phyloP scores from a whole-genome alignment of 2,888 invertebrate genomes.

The Ectemnius cavifrons region DNA sequence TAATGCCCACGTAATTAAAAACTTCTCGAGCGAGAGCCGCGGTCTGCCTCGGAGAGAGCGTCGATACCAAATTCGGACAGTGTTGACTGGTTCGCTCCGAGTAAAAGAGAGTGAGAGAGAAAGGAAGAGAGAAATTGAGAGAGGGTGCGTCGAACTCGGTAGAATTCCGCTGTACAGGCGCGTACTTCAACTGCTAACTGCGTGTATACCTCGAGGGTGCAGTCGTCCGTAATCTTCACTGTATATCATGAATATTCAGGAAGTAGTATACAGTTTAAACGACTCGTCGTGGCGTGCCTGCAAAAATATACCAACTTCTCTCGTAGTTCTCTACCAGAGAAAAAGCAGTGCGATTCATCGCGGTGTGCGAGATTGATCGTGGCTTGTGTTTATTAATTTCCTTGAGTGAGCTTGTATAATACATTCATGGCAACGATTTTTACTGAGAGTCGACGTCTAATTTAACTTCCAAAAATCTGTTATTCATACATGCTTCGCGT shows the following conservation, averaged over 20 bases:
- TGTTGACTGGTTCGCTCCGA: neutral
- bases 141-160: conserved; percentile 2
- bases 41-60: neutral
- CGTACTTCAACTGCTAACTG: no score
- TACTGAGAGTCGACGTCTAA: no score
- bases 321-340: no score
- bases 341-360: neutral
- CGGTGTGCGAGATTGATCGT: neutral
- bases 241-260: no score
- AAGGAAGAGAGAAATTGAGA: neutral
- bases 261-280: conserved; percentile 10
- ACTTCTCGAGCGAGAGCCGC: neutral
- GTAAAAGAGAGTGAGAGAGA: no score
- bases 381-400: neutral
- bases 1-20: conserved; percentile 15
- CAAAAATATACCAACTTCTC: neutral
- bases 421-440: no score
- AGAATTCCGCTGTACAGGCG: neutral
- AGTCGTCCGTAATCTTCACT: no score
- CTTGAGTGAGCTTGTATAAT: neutral
- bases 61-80: conserved; percentile 1
- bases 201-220: no score
- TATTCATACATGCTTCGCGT: no score
- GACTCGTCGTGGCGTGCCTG: neutral
- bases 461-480: no score